Evolutionary conservation across 2,113 vertebrate species (phyloP), one percentile per base, ranked within the genome.

Genomic region (Halcyon senegalensis): DNA sequence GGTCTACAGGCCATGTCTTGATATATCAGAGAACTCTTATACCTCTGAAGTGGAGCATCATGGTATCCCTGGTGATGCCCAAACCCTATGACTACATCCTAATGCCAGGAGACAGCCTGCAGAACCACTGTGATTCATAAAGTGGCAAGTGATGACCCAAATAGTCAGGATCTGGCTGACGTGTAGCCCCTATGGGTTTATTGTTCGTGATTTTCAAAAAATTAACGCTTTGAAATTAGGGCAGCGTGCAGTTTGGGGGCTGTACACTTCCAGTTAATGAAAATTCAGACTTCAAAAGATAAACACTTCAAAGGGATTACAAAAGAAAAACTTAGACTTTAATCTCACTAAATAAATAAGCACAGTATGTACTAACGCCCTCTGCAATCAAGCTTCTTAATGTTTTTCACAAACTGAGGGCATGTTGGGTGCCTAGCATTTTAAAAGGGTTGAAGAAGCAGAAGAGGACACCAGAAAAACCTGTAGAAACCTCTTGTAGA

Each of bases 281-380:
- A 81, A 96, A 94, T 75, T 81, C 93, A 78, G 90, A 95, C 95
- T 94, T 96, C 96, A 96, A 97, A 97, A 95, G 95, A 95, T 92
- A 96, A 97, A 93, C 17, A 94, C 90, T 95, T 96, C 96, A 96
- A 96, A 97, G 90, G 66, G 66, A 93, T 92, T 93, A 96, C 80
- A 82, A 90, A 94, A 96, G 80, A 53, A 84, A 70, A 90, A 84
- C 43, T 84, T 75, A n/a, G 86, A 92, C 95, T 97, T 96, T 94
- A 96, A 96, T 96, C 96, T 97, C 83, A 24, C 84, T 97, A 92
- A 95, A 93, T 92, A 96, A 96, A 96, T 93, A 95, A 93, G 80
- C 69, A 56, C 46, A n/a, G 86, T 11, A 59, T 12, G 1, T 58
- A 69, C 72, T 75, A 68, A 92, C 9, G 12, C 60, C 76, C 86